Conservation (phyloP, 2,113 vertebrate species). For the Neogobius melanostomus region DNA sequence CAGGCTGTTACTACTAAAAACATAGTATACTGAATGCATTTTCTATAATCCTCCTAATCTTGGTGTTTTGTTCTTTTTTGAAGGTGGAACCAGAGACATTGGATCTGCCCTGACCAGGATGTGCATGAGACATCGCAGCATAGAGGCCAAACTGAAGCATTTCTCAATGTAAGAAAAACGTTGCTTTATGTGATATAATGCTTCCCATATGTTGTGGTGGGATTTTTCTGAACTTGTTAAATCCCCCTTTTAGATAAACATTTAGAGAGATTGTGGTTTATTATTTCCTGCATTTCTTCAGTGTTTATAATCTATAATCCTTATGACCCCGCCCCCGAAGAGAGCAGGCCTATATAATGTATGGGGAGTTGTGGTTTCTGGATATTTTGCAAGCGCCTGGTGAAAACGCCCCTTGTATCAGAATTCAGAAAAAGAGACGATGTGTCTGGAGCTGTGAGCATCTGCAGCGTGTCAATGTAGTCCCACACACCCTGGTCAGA, state of each 20-base stretch:
- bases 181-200: constrained; percentile 4
- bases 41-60: not conserved
- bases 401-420: constrained; percentile 26
- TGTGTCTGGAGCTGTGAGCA: constrained; percentile 43
- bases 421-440: constrained; percentile 50
- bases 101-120: constrained; percentile 94
- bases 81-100: constrained; percentile 94
- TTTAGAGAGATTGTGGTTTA: constrained; percentile 1
- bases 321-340: constrained; percentile 14
- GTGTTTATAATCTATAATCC: constrained; percentile 7
- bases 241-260: constrained; percentile 7
- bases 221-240: not conserved
- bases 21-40: not conserved
- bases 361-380: constrained; percentile 12
- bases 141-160: constrained; percentile 93
- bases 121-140: constrained; percentile 98
- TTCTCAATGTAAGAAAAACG: constrained; percentile 88
- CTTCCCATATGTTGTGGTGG: not conserved
- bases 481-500: constrained; percentile 35
- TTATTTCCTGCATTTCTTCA: not conserved
- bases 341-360: constrained; percentile 16
- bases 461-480: constrained; percentile 48
- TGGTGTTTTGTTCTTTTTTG: not conserved
- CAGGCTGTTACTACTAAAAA: no score
- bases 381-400: constrained; percentile 35